These are phyloP conservation scores for Clepsis dumicolana DNA, from an alignment of 2,888 invertebrate species.

Conservation along the genomic window DNA sequence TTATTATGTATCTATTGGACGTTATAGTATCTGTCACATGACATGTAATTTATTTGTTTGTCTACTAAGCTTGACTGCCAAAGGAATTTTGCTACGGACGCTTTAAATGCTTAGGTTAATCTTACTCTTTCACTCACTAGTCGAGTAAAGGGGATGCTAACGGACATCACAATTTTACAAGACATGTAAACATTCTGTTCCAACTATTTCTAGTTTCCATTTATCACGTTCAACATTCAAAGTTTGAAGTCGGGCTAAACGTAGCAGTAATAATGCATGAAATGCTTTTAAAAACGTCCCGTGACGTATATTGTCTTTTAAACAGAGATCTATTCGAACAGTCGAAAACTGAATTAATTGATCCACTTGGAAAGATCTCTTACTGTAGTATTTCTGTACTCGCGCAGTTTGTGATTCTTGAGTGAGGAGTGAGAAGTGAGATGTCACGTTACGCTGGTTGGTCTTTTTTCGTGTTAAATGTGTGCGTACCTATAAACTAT, in stretches of 20 bases:
- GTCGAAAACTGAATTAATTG: slow-evolving; percentile 12
- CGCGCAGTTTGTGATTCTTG: neutral
- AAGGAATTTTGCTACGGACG: neutral
- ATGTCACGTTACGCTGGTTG: slow-evolving; percentile 42
- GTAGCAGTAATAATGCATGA: neutral
- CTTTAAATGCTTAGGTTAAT: neutral
- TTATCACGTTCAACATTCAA: slow-evolving; percentile 1
- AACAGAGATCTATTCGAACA: slow-evolving; percentile 12
- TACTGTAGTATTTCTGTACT: neutral
- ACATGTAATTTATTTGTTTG: neutral
- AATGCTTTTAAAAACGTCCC: slow-evolving; percentile 14
- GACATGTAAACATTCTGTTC: slow-evolving; percentile 23
- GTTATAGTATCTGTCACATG: neutral
- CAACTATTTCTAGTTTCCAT: slow-evolving; percentile 12
- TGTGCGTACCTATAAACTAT: slow-evolving; percentile 63
- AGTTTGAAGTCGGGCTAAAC: slow-evolving; percentile 11
- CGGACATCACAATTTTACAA: slow-evolving; percentile 17
- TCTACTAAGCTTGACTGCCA: slow-evolving; percentile 14
- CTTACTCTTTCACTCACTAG: slow-evolving; percentile 2
- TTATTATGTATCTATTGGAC: neutral
- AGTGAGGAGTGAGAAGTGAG: slow-evolving; percentile 11
- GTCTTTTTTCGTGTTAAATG: slow-evolving; percentile 46
- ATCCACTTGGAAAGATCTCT: slow-evolving; percentile 21
- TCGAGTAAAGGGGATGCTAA: neutral
- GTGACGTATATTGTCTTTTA: slow-evolving; percentile 15